Evolutionary conservation across 2,888 invertebrate species (phyloP), one percentile per base, ranked within the genome.

Genomic region (Nycteola revayana): DNA sequence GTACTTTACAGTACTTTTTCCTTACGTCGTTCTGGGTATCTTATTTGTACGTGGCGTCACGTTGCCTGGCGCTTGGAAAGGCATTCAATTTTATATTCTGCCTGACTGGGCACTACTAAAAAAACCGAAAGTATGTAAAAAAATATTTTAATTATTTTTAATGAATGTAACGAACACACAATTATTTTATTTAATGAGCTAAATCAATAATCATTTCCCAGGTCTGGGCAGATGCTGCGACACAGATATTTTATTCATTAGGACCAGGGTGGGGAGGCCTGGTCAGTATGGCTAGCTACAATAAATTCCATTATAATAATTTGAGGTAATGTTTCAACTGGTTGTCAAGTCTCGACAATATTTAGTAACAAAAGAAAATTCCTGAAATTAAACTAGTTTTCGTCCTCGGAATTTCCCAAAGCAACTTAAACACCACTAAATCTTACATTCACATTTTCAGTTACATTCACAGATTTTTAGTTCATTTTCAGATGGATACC

Each of bases 141-240:
- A 18, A 18, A 5, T 18, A 5, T 3, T 5, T 18, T 18, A 18
- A 18, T 5, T 18, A 6, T 18, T 18, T 18, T 18, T 18, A 6
- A 18, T 18, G 6, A 18, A 18, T 18, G 6, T 18, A 5, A 18
- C 18, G 3, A n/a, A n/a, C 6, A 18, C 18, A 18, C 18, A 18
- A 18, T 18, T 18, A n/a, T 6, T 8, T n/a, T 1, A 20, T 21
- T 32, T 20, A 36, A 42, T 37, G 35, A 31, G 24, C n/a, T n/a
- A n/a, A n/a, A n/a, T n/a, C n/a, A n/a, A n/a, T 14, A 14, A 14
- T 7, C 2, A 9, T 27, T 27, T 27, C 57, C 51, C 61, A 95
- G 95, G 94, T 97, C 2, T 97, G 97, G 97, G 94, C 95, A 0
- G 96, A 97, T 74, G 97, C 97, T 0, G 96, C 96, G 0, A 93